A percentile compares a stretch with the other conserved stretches of the same genome.
Evolutionary conservation across 1,140 invertebrate species (phyloP).

Genomic region (Drosophila pallidifrons): DNA sequence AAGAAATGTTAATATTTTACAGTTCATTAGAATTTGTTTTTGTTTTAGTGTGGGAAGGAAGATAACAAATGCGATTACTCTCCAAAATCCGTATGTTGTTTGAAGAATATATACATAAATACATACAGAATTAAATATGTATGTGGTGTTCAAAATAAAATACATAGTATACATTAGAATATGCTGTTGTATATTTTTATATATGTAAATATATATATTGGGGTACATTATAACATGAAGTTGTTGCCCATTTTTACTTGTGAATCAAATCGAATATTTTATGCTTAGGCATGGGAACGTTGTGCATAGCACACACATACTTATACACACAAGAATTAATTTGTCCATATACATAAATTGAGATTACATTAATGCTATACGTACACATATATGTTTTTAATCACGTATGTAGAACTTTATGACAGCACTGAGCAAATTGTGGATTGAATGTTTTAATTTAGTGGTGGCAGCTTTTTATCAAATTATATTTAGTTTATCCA

Average conservation of each 20-base stretch:
- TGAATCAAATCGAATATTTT: too few relatives aligned
- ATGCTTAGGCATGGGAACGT: neutral
- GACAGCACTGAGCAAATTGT: neutral
- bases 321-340: slow-evolving; percentile 10
- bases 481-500: slow-evolving; percentile 14
- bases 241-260: too few relatives aligned
- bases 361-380: slow-evolving; percentile 1
- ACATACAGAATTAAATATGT: neutral
- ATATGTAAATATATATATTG: neutral
- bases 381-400: slow-evolving; percentile 1
- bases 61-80: too few relatives aligned
- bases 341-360: neutral
- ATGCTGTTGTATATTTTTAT: neutral
- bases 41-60: too few relatives aligned
- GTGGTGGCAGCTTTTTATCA: neutral
- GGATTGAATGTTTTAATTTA: neutral
- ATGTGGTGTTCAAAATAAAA: neutral
- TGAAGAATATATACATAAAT: neutral
- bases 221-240: too few relatives aligned
- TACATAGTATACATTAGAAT: neutral
- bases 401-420: neutral
- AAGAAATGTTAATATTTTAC: too few relatives aligned
- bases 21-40: too few relatives aligned
- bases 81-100: too few relatives aligned
- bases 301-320: slow-evolving; percentile 15